Conservation (phyloP, 2,797 vertebrate genomes). For the Emydoidea blandingii region DNA sequence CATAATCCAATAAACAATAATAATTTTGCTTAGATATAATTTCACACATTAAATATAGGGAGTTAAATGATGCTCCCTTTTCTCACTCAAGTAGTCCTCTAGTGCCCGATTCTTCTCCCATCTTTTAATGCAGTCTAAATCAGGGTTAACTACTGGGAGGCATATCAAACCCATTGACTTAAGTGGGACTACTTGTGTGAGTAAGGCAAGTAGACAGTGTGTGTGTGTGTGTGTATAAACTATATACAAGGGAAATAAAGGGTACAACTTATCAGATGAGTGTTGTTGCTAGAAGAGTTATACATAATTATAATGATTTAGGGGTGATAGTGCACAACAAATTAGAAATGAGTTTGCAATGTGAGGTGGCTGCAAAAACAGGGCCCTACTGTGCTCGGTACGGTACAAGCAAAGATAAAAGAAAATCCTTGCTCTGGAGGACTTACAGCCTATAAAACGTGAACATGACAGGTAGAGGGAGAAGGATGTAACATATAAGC, state of each 20-base stretch:
- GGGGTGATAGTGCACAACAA: neutral
- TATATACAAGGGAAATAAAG: constrained; percentile 24
- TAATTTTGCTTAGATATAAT: neutral
- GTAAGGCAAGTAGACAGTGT: neutral
- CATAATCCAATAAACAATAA: neutral
- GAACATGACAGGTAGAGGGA: neutral
- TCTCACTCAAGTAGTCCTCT: neutral
- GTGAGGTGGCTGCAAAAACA: neutral
- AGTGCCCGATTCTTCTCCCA: neutral
- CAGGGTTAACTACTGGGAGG: neutral
- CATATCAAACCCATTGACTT: neutral
- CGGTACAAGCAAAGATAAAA: neutral
- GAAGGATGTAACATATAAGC: neutral
- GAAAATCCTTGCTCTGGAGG: neutral
- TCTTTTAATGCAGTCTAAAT: neutral
- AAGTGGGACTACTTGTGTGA: neutral
- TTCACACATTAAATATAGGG: neutral
- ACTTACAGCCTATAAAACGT: neutral
- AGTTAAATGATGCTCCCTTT: neutral
- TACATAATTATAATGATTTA: neutral
- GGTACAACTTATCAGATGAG: neutral
- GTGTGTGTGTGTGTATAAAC: neutral
- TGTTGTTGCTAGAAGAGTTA: neutral
- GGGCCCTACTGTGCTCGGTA: neutral
- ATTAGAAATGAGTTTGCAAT: constrained; percentile 2